Base-by-base conservation (phyloP, 2,888 invertebrate species). In the Dolichomitus sp. region DNA sequence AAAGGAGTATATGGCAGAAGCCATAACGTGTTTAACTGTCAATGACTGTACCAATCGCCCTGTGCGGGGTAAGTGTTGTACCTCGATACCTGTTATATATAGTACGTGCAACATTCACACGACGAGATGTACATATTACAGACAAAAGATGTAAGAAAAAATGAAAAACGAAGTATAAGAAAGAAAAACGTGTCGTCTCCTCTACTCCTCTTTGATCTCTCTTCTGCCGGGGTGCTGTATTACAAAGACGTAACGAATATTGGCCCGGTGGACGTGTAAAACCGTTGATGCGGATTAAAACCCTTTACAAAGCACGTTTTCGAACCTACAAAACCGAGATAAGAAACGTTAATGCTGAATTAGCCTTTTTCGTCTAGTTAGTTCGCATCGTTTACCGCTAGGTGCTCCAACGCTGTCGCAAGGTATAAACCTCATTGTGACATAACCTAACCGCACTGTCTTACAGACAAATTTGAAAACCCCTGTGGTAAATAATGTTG, bases 61-160 rank as follows among this genome's bases (percentile, higher is more conserved):
- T 75, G 3, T 19, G 30, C 37, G 50, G 69, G 70, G n/a, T 48
- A 48, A 65, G 57, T 52, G 52, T 48, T 68, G 52, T 79, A 79
- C 82, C 74, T 79, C 75, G 79, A 72, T 70, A 79, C 65, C 78
- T 82, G 82, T 82, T 79, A 82, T 66, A 82, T 79, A 78, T 59
- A 69, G 57, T 57, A 17, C 40, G 45, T 54, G 68, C 63, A 48
- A 23, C 69, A 69, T 70, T 59, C 63, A 40, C 72, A 59, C 52
- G 80, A 70, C 65, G 70, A 79, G 40, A 79, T 82, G 80, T 83
- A 83, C 77, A 80, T 83, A 83, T 11, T 80, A 50, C 68, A 54
- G 40, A 68, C 7, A 42, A 54, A 59, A 42, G 50, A 57, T 50
- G 19, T 66, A 70, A 23, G 69, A 72, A 75, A 79, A 40, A 65